Conservation (phyloP, 2,797 vertebrate species). For the Dicrostonyx torquatus region DNA sequence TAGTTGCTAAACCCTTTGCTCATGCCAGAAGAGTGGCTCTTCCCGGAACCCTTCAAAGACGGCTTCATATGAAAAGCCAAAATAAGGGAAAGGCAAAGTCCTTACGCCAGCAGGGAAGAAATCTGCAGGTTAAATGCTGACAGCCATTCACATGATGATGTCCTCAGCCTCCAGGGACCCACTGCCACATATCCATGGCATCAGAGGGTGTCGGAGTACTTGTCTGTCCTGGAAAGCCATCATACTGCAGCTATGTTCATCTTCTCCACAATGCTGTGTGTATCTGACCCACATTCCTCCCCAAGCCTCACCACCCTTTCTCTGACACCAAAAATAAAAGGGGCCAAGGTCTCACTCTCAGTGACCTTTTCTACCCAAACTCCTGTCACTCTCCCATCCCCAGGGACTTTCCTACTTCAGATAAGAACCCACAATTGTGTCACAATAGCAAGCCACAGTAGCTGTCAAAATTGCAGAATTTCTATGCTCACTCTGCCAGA, state of each 20-base stretch:
- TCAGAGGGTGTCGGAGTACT: not conserved
- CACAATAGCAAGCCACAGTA: not conserved
- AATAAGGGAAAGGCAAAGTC: slow-evolving; percentile 13
- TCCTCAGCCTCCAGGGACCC: slow-evolving; percentile 13
- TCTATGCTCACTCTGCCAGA: fast-evolving
- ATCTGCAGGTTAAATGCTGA: slow-evolving; percentile 29
- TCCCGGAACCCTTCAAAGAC: slow-evolving; percentile 2
- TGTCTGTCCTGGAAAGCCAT: slow-evolving; percentile 39
- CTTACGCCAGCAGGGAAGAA: not conserved
- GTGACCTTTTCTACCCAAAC: not conserved
- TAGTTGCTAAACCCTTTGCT: slow-evolving; percentile 51
- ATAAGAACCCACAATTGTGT: not conserved
- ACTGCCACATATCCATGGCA: not conserved
- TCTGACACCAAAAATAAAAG: not conserved
- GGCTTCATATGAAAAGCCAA: not conserved
- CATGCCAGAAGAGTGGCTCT: slow-evolving; percentile 41
- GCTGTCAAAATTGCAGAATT: fast-evolving
- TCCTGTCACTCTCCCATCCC: not conserved
- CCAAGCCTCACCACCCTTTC: not conserved
- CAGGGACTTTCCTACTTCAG: not conserved
- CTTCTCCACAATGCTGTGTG: not conserved
- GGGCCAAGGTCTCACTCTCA: not conserved
- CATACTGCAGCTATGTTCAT: not conserved
- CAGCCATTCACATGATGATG: not conserved
- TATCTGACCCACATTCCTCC: not conserved